A percentile compares a stretch with the other conserved stretches of the same genome.
phyloP scores from a whole-genome alignment of 1,140 invertebrate species.

The Ladona fulva region DNA sequence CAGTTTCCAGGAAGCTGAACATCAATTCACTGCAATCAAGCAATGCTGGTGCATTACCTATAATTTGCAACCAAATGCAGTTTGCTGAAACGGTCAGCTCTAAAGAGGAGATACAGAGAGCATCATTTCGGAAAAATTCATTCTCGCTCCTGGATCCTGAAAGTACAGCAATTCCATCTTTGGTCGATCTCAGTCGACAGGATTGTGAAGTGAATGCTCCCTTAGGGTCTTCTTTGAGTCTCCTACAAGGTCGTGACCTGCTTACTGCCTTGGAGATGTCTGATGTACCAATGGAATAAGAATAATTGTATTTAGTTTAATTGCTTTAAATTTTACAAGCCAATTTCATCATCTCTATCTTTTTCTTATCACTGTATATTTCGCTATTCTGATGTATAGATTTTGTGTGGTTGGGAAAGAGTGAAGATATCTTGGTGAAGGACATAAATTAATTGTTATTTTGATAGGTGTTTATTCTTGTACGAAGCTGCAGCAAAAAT shows the following conservation, averaged over 20 bases:
- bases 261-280: constrained; percentile 40
- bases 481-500: neutral
- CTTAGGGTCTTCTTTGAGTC: constrained; percentile 28
- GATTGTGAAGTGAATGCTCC: constrained; percentile 49
- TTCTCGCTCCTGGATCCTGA: constrained; percentile 36
- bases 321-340: neutral
- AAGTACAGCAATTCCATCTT: constrained; percentile 33
- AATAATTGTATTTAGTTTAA: neutral
- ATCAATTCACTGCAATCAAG: neutral
- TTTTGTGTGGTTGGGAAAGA: neutral
- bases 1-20: neutral
- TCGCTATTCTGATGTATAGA: neutral
- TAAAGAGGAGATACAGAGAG: constrained; percentile 12
- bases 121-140: constrained; percentile 32
- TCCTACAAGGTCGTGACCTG: constrained; percentile 44
- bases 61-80: neutral
- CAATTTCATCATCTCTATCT: neutral
- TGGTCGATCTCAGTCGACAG: constrained; percentile 41
- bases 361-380: neutral
- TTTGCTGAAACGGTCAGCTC: neutral
- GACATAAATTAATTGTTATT: neutral
- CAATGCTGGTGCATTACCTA: neutral
- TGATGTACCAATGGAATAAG: constrained; percentile 11
- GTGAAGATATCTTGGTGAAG: neutral
- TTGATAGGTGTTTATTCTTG: neutral